phyloP scores from a whole-genome alignment of 2,888 invertebrate species.

The Gnatocerus cornutus region DNA sequence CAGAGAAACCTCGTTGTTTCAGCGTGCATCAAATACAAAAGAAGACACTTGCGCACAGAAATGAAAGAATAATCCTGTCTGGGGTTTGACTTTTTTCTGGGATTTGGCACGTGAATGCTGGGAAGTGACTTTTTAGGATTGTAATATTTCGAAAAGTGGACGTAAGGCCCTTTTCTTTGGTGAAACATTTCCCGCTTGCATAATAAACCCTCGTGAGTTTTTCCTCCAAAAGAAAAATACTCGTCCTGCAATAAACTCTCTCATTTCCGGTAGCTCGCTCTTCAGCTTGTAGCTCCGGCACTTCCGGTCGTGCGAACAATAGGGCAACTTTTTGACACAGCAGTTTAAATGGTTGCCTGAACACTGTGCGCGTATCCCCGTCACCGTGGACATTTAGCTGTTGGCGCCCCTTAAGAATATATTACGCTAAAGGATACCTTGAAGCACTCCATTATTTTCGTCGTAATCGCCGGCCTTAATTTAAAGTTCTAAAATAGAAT shows the following conservation, averaged over 20 bases:
- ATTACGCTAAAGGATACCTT: constrained; percentile 31
- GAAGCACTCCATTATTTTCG: constrained; percentile 44
- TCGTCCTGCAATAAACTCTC: constrained; percentile 8
- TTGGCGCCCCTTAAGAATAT: constrained; percentile 24
- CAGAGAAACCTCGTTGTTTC: constrained; percentile 6
- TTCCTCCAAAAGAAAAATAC: constrained; percentile 4
- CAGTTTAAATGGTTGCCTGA: constrained; percentile 28
- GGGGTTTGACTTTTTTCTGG: too few relatives aligned
- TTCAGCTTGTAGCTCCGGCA: not conserved
- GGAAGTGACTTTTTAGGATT: too few relatives aligned
- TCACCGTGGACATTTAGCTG: not conserved
- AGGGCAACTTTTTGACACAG: constrained; percentile 17
- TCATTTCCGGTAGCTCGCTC: constrained; percentile 7
- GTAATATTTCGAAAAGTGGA: too few relatives aligned
- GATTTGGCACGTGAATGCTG: too few relatives aligned
- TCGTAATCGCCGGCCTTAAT: constrained; percentile 45
- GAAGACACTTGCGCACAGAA: too few relatives aligned
- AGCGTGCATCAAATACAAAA: too few relatives aligned
- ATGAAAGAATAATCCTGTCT: too few relatives aligned
- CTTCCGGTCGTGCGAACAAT: constrained; percentile 17
- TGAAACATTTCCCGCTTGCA: not conserved
- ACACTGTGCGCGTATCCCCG: too few relatives aligned
- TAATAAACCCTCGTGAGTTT: not conserved
- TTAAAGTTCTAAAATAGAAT: constrained; percentile 44
- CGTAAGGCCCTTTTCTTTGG: too few relatives aligned